Percentiles rank a stretch among this genome's conserved stretches.
Evolutionary conservation across 1,140 invertebrate genomes (phyloP).

Genomic region (Micrasema longulum): DNA sequence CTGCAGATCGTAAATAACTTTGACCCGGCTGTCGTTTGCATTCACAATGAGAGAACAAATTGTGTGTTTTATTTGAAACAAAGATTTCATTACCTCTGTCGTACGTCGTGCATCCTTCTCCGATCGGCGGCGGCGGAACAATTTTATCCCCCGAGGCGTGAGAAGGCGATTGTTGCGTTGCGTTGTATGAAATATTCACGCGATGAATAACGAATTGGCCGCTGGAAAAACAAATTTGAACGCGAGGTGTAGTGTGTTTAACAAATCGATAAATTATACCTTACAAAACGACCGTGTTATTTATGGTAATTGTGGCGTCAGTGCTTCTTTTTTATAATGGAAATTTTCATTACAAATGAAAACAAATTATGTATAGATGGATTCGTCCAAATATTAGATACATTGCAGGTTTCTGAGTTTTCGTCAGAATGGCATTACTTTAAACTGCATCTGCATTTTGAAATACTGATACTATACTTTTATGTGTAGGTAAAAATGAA

Average conservation of each 20-base stretch:
- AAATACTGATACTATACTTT: too few species aligned
- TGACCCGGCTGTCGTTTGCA: slow-evolving; percentile 19
- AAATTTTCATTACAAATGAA: slow-evolving; percentile 24
- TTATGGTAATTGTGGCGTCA: slow-evolving; percentile 38
- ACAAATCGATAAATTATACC: slow-evolving; percentile 47
- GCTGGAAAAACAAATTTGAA: slow-evolving; percentile 36
- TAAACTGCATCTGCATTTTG: too few species aligned
- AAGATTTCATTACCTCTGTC: slow-evolving; percentile 22
- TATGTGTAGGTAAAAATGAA: too few species aligned
- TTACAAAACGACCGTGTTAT: slow-evolving; percentile 39
- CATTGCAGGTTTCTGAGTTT: too few species aligned
- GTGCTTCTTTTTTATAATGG: slow-evolving; percentile 6
- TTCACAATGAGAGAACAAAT: slow-evolving; percentile 38
- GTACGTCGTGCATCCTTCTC: slow-evolving; percentile 10
- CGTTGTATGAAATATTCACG: slow-evolving; percentile 40
- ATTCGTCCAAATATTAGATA: slow-evolving; percentile 3
- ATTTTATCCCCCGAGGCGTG: slow-evolving; percentile 17
- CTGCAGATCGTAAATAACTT: slow-evolving; percentile 24
- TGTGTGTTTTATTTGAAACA: slow-evolving; percentile 28
- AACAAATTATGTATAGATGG: slow-evolving; percentile 18
- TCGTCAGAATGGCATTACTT: too few species aligned
- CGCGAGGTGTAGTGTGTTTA: slow-evolving; percentile 35
- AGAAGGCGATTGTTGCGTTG: slow-evolving; percentile 30
- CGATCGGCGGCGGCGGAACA: neutral
- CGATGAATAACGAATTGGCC: slow-evolving; percentile 35